Evolutionary conservation across 2,113 vertebrate genomes (phyloP), one percentile per base, ranked within the genome.

Genomic region (Hiodon tergisus): DNA sequence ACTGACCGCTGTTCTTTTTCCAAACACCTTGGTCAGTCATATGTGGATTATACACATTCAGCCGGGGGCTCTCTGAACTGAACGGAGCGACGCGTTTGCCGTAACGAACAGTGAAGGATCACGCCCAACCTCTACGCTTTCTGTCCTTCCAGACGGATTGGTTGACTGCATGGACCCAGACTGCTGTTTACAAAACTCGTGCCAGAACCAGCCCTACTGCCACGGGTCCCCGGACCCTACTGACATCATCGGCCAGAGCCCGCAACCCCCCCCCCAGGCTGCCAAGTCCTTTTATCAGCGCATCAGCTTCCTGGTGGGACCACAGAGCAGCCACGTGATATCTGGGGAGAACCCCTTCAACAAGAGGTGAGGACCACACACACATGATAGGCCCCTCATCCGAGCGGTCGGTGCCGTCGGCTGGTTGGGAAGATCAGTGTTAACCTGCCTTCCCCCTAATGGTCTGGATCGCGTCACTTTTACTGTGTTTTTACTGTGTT

Each of bases 151-250:
- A 99, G 97, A 99, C 76, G 96, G 97, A 16, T 87, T 99, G 76
- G 82, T 84, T 16, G 97, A 99, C 87, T 99, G 97, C 53, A 96
- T 98, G 96, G 97, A 99, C 78, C 97, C 97, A 53, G 97, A 99
- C 79, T 99, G 97, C 87, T 99, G 97, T 81, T 88, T 98, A 75
- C 96, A 98, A 87, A 94, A 92, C 5, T 94, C 96, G 71, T 99
- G 97, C 88, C 96, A 98, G 84, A 95, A 90, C 76, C 96, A 98
- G 79, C 88, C 90, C 46, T 99, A 92, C 16, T 99, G 97, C 76
- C 94, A 90, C 6, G 97, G 97, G 0, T 89, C 96, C 17, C 96
- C 95, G 2, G 95, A 99, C 83, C 97, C 97, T 3, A 90, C 87
- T 10, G 96, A 97, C 54, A 91, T 97, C 79, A 95, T 99, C 78